Percentiles rank a stretch among this genome's conserved stretches.
Conservation (phyloP, 1,140 invertebrate genomes). For the Phymastichus coffea region DNA sequence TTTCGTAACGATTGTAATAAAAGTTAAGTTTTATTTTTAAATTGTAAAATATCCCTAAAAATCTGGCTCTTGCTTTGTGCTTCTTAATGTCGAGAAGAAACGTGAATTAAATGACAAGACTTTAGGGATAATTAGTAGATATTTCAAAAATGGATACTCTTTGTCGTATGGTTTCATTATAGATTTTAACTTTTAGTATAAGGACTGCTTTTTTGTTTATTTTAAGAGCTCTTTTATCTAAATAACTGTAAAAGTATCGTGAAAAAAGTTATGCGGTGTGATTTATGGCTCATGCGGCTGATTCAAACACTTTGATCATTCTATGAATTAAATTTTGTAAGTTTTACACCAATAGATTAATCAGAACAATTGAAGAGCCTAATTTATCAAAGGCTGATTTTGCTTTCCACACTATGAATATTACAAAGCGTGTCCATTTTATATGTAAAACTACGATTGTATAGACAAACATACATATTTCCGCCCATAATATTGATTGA, state of each 20-base stretch:
- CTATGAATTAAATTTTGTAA: conserved; percentile 6
- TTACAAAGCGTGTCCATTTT: conserved; percentile 22
- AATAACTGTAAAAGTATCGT: not conserved
- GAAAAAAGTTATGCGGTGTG: not conserved
- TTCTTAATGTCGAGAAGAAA: not conserved
- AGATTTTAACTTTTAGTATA: too few species aligned
- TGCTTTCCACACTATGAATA: not conserved
- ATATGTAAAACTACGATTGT: conserved; percentile 12
- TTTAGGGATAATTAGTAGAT: not conserved
- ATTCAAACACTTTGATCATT: too few species aligned
- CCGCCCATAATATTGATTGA: not conserved
- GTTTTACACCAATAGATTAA: not conserved
- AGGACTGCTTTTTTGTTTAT: not conserved
- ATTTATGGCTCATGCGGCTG: too few species aligned
- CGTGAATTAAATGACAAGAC: not conserved
- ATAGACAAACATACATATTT: conserved; percentile 1
- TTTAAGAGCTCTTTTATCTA: not conserved
- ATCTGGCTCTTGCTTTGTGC: not conserved
- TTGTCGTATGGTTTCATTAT: too few species aligned
- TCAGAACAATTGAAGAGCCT: not conserved
- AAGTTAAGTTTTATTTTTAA: conserved; percentile 9
- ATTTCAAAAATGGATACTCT: conserved; percentile 22
- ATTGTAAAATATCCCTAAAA: not conserved
- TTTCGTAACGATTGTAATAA: conserved; percentile 13
- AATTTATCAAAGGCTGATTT: conserved; percentile 7